These are phyloP conservation scores for Eurosta solidaginis DNA, from an alignment of 1,140 invertebrate genomes.

Conservation along the genomic window DNA sequence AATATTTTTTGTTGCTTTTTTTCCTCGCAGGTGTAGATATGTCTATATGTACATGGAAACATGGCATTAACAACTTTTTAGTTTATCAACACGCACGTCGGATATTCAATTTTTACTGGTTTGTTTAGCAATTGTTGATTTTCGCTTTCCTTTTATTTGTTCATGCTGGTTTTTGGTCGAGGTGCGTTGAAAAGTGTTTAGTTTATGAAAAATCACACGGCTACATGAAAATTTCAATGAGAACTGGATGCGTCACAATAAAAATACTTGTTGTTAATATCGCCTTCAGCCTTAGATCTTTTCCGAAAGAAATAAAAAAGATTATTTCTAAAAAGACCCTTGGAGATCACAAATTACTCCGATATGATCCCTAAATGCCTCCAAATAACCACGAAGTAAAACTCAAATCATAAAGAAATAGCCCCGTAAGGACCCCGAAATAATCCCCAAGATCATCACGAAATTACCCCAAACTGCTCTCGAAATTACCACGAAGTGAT, in stretches of 20 bases:
- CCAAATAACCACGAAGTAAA: too few species aligned
- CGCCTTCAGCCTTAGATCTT: too few species aligned
- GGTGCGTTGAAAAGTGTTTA: neutral
- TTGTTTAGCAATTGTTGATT: neutral
- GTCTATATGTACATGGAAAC: neutral
- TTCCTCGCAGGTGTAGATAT: neutral
- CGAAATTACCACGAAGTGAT: too few species aligned
- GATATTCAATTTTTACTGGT: neutral
- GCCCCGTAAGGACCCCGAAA: too few species aligned
- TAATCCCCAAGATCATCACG: too few species aligned
- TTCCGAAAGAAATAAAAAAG: too few species aligned
- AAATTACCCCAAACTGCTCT: too few species aligned
- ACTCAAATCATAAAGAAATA: too few species aligned
- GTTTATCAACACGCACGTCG: neutral
- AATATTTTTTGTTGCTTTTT: too few species aligned
- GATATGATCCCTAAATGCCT: too few species aligned
- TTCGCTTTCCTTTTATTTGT: slow-evolving; percentile 13
- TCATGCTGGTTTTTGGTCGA: neutral
- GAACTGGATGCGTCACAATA: neutral
- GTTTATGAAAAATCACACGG: neutral
- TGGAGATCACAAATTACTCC: too few species aligned
- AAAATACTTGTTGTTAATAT: neutral
- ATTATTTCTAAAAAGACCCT: too few species aligned
- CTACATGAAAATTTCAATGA: slow-evolving; percentile 3
- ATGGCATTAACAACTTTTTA: neutral